Evolutionary conservation across 2,113 vertebrate genomes (phyloP).

Genomic region (Cacatua alba): DNA sequence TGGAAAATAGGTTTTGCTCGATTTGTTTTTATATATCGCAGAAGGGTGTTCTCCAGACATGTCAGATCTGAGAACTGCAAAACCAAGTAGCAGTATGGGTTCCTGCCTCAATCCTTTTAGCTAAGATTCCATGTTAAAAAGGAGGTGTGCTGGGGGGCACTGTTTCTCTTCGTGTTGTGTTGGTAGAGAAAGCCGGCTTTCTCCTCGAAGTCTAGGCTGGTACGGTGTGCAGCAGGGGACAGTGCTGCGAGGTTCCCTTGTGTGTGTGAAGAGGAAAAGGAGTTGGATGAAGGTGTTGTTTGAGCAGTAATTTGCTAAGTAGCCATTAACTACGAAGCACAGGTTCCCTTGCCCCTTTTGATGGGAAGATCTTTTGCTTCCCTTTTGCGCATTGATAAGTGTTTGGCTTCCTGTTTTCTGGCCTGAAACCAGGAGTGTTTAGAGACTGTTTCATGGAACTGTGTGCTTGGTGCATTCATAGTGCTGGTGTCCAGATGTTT

Average conservation of each 20-base stretch:
- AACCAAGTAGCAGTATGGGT: background rate
- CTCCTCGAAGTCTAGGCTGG: background rate
- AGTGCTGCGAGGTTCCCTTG: background rate
- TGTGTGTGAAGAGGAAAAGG: background rate
- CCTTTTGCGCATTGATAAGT: background rate
- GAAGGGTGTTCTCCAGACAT: background rate
- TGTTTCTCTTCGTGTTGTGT: background rate
- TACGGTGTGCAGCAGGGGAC: accelerated
- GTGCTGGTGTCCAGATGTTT: background rate
- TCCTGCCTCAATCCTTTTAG: background rate
- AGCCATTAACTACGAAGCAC: background rate
- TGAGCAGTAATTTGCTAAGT: background rate
- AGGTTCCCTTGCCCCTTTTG: background rate
- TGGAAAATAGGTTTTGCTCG: background rate
- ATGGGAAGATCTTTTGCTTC: background rate
- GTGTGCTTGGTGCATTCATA: accelerated
- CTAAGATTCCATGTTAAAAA: background rate
- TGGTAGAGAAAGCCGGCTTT: background rate
- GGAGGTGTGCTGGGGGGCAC: background rate
- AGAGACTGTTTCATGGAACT: background rate
- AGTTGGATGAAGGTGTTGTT: background rate
- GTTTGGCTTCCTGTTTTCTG: background rate
- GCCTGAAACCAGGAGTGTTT: background rate
- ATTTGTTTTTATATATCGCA: background rate
- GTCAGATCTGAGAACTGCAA: background rate